Conservation (phyloP, 2,888 invertebrate species). For the Oligia strigilis region DNA sequence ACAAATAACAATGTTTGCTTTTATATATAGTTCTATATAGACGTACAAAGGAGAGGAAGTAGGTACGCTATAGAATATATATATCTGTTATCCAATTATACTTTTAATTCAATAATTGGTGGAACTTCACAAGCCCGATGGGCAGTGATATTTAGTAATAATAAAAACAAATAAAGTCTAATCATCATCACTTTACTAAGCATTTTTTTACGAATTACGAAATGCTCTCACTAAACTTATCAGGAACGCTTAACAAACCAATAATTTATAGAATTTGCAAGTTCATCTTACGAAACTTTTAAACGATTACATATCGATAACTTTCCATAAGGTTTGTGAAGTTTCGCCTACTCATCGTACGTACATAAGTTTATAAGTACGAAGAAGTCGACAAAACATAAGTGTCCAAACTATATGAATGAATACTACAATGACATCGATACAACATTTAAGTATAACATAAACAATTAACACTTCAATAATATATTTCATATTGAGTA, state of each 20-base stretch:
- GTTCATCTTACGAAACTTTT: background rate
- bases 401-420: constrained; percentile 17
- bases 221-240: background rate
- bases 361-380: constrained; percentile 14
- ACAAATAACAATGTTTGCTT: constrained; percentile 22
- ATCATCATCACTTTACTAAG: background rate
- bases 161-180: background rate
- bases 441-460: constrained; percentile 42
- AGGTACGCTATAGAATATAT: constrained; percentile 20
- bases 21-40: background rate
- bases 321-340: constrained; percentile 19
- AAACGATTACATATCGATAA: background rate
- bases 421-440: constrained; percentile 37
- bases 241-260: background rate
- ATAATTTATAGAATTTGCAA: background rate
- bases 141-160: background rate
- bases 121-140: constrained; percentile 29
- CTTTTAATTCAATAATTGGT: background rate
- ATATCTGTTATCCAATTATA: constrained; percentile 10
- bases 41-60: constrained; percentile 17
- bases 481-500: constrained; percentile 29
- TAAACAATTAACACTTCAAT: constrained; percentile 40
- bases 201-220: background rate
- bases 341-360: constrained; percentile 23
- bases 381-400: constrained; percentile 16